These are phyloP conservation scores for Buathra laborator DNA, from an alignment of 2,888 invertebrate genomes.

Conservation along the genomic window DNA sequence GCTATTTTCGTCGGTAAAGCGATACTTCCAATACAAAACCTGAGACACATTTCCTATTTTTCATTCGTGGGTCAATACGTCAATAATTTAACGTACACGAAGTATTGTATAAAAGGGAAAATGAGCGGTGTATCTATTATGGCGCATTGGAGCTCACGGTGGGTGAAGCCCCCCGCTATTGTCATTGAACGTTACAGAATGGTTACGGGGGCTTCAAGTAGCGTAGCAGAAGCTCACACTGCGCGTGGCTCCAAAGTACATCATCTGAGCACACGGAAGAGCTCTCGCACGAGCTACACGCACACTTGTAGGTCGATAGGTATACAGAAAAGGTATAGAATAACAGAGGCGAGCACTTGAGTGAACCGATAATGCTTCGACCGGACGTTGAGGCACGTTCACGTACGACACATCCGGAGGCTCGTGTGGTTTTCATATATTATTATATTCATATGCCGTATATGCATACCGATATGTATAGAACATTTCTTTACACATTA, in stretches of 20 bases:
- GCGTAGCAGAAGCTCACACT: constrained; percentile 34
- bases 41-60: no score
- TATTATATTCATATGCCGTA: constrained; percentile 70
- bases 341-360: constrained; percentile 51
- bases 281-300: constrained; percentile 35
- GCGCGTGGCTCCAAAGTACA: constrained; percentile 26
- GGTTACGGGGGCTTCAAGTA: constrained; percentile 13
- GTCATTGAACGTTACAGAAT: background rate
- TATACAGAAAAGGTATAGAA: constrained; percentile 23
- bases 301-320: constrained; percentile 1
- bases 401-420: constrained; percentile 68
- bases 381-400: constrained; percentile 75
- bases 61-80: no score
- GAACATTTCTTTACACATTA: constrained; percentile 38
- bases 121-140: background rate
- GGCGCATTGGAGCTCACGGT: no score
- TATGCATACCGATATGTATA: constrained; percentile 8
- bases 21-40: no score
- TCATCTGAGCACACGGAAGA: constrained; percentile 44
- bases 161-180: constrained; percentile 1
- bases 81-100: no score
- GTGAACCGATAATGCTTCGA: constrained; percentile 75
- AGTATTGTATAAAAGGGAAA: background rate
- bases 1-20: no score
- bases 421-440: constrained; percentile 75